Evolutionary conservation across 2,113 vertebrate genomes (phyloP).

Genomic region (Uropsilus gracilis): DNA sequence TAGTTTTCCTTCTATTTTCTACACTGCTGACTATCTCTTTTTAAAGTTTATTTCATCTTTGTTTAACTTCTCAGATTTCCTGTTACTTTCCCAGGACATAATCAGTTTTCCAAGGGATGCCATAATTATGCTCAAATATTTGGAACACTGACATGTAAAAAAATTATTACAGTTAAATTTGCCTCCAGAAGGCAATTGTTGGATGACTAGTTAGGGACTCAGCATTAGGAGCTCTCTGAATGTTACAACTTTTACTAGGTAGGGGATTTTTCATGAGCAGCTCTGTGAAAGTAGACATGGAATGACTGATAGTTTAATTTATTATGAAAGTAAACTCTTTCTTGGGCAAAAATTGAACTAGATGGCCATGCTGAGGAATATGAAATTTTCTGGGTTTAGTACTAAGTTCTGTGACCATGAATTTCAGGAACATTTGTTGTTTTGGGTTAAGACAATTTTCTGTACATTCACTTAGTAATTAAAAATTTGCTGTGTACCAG

Average conservation of each 20-base stretch:
- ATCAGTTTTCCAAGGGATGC: not conserved
- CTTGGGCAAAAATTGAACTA: not conserved
- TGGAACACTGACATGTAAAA: not conserved
- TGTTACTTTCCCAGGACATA: not conserved
- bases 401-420: not conserved
- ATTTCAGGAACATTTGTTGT: not conserved
- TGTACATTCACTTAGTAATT: not conserved
- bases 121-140: not conserved
- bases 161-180: not conserved
- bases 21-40: not conserved
- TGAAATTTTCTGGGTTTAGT: not conserved
- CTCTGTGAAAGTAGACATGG: not conserved
- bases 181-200: not conserved
- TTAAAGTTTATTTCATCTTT: not conserved
- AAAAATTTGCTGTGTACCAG: not conserved
- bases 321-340: not conserved
- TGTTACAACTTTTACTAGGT: not conserved
- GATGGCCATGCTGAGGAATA: not conserved
- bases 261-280: not conserved
- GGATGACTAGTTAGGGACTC: not conserved
- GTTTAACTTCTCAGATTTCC: not conserved
- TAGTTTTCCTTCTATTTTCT: not conserved
- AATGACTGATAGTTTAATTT: not conserved
- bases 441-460: not conserved
- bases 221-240: not conserved